phyloP scores from a whole-genome alignment of 2,797 vertebrate species.

The Galagoides demidoff region DNA sequence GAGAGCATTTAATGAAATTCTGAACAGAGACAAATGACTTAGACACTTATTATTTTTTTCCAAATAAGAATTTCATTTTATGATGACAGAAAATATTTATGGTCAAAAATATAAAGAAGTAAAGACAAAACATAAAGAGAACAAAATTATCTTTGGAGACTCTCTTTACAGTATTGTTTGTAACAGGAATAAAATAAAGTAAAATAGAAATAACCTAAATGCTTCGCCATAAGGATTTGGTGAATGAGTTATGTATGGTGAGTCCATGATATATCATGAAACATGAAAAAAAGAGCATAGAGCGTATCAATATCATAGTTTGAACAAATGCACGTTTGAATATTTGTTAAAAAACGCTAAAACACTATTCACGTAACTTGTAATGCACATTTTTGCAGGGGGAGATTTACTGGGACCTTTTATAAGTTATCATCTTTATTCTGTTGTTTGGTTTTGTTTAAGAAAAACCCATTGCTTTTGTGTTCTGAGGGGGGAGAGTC shows the following conservation, averaged over 20 bases:
- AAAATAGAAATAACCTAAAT: not conserved
- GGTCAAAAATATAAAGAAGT: not conserved
- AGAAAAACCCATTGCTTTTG: not conserved
- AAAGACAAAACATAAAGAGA: not conserved
- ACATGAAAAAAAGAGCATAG: not conserved
- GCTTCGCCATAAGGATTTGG: not conserved
- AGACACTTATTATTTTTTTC: not conserved
- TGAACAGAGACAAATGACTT: not conserved
- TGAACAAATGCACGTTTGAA: not conserved
- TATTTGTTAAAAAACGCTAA: not conserved
- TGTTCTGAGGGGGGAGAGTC: not conserved
- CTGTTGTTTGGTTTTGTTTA: not conserved
- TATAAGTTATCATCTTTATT: not conserved
- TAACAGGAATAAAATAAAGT: not conserved
- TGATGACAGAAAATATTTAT: not conserved
- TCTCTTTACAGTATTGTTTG: not conserved
- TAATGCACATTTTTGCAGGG: not conserved
- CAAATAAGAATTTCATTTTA: not conserved
- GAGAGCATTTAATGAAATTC: not conserved
- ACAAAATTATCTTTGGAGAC: constrained; percentile 3
- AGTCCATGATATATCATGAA: not conserved
- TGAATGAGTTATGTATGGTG: not conserved
- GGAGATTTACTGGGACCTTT: not conserved
- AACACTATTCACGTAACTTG: not conserved
- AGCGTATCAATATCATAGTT: not conserved